Evolutionary conservation across 2,113 vertebrate genomes (phyloP).

Genomic region (Gymnocephalus cernua): DNA sequence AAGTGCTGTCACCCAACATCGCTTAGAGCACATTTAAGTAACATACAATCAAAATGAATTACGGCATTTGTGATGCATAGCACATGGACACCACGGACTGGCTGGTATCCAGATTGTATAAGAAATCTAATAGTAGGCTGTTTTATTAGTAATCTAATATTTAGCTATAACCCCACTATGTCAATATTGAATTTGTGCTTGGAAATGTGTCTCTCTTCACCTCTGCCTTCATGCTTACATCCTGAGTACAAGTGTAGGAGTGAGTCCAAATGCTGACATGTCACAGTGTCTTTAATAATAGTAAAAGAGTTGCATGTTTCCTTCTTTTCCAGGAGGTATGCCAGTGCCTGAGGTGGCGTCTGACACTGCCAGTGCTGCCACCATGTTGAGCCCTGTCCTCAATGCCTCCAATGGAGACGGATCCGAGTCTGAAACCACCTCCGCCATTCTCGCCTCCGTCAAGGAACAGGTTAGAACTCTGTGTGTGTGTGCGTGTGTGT

Average conservation of each 20-base stretch:
- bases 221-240: neutral
- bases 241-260: neutral
- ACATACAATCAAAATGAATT: neutral
- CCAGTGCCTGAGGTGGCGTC: slow-evolving; percentile 96
- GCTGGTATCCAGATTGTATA: neutral
- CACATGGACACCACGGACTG: neutral
- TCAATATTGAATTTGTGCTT: neutral
- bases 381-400: slow-evolving; percentile 94
- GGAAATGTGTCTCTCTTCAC: neutral
- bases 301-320: slow-evolving; percentile 47
- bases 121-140: too few species aligned
- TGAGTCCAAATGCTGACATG: slow-evolving; percentile 22
- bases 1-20: too few species aligned
- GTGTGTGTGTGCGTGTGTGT: slow-evolving; percentile 17
- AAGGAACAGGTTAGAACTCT: slow-evolving; percentile 93
- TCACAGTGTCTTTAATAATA: slow-evolving; percentile 33
- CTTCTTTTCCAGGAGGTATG: slow-evolving; percentile 90
- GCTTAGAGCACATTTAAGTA: too few species aligned
- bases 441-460: slow-evolving; percentile 97
- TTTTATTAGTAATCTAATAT: neutral
- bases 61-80: neutral
- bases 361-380: slow-evolving; percentile 89
- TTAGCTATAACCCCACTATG: neutral
- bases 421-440: slow-evolving; percentile 97
- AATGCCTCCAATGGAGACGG: slow-evolving; percentile 96